These are phyloP conservation scores for Sebastiscus albofasciatus DNA, from an alignment of 2,797 vertebrate genomes.

Conservation along the genomic window DNA sequence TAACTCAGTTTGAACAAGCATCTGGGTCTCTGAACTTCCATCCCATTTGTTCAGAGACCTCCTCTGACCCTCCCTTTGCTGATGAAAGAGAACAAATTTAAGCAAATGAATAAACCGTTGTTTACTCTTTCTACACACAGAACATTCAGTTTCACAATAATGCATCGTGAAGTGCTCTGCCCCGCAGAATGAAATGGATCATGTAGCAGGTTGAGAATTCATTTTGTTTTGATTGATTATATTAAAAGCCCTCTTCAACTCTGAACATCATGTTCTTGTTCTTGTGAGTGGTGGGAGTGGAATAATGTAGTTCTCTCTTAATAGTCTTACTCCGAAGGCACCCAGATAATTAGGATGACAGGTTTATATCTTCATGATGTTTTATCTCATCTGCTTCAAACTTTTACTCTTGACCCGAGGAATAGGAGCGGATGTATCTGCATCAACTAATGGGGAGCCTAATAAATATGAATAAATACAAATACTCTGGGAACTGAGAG, in stretches of 20 bases:
- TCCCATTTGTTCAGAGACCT: slow-evolving; percentile 60
- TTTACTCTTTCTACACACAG: slow-evolving; percentile 37
- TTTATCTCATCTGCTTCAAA: slow-evolving; percentile 19
- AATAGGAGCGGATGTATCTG: background rate
- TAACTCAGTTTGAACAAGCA: slow-evolving; percentile 45
- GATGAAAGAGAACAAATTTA: slow-evolving; percentile 27
- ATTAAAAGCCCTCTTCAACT: slow-evolving; percentile 40
- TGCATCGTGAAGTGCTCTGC: slow-evolving; percentile 33
- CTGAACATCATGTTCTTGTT: slow-evolving; percentile 34
- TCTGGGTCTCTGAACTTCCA: slow-evolving; percentile 35
- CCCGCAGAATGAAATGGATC: slow-evolving; percentile 43
- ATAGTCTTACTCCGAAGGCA: background rate
- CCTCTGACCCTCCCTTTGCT: slow-evolving; percentile 38
- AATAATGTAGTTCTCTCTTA: slow-evolving; percentile 8
- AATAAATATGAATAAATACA: background rate
- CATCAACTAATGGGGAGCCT: background rate
- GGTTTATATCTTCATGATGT: slow-evolving; percentile 6
- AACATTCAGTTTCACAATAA: slow-evolving; percentile 36
- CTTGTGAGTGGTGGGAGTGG: background rate
- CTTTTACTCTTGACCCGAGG: background rate
- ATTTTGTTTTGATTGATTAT: slow-evolving; percentile 34
- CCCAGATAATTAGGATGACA: slow-evolving; percentile 3
- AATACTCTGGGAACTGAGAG: background rate
- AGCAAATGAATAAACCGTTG: slow-evolving; percentile 38
- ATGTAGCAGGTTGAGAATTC: slow-evolving; percentile 13